Evolutionary conservation across 2,888 invertebrate genomes (phyloP), one percentile per base, ranked within the genome.

Genomic region (Oligia latruncula): DNA sequence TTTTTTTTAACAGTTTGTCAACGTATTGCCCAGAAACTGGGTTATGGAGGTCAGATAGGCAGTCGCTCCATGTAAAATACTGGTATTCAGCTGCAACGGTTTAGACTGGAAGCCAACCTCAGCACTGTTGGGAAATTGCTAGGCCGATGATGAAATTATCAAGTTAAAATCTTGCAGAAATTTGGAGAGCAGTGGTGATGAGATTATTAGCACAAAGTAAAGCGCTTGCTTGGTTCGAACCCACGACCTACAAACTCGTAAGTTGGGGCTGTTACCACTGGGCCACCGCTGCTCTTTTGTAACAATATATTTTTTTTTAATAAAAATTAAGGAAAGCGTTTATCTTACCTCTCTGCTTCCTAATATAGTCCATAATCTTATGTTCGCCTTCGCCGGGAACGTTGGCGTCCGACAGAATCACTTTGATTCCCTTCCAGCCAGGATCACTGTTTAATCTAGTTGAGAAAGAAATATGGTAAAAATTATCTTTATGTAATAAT

Each of bases 351-450:
- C 99, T 98, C 96, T 99, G 99, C 90, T 98, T 98, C n/a, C 99
- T 97, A 89, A 99, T 99, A 93, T 98, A 99, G 96, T 99, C 99
- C 99, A 99, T 99, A 90, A 99, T 99, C 97, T 99, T 99, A 94
- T 99, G 99, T 95, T 99, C 99, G 0, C 99, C 99, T 95, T 99
- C 99, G 11, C 99, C 99, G 0, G 99, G 99, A 9, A 99, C 99
- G 95, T 99, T 99, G 1, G 99, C 99, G 95, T 99, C 99, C 4
- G 99, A 99, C n/a, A 99, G 97, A 90, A 99, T 99, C 15, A 99
- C 98, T 95, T 99, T 99, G 84, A 99, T 98, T 65, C 98, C 98
- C 90, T 98, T 98, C 99, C 99, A 99, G 0, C 99, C 99, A 4
- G 99, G 98, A 94, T 99, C 99, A 93, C 97, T 99, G 93, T 99